Percentiles rank a stretch among this genome's conserved stretches.
phyloP scores from a whole-genome alignment of 2,113 vertebrate species.

The Mohoua ochrocephala region DNA sequence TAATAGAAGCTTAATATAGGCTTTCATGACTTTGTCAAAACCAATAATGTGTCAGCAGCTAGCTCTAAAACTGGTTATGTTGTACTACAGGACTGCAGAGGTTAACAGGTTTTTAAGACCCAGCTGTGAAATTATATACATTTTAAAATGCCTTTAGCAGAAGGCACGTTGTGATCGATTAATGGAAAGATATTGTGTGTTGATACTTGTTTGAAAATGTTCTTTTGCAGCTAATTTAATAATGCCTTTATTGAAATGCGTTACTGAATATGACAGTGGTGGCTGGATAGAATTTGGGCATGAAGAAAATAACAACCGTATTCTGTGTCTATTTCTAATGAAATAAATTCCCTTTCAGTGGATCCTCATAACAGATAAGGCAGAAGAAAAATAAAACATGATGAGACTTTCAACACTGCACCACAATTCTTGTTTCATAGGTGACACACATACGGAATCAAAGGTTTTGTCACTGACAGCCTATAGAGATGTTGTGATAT shows the following conservation, averaged over 20 bases:
- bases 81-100: conserved; percentile 34
- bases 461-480: not conserved
- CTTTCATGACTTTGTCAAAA: conserved; percentile 76
- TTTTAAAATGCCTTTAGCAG: conserved; percentile 4
- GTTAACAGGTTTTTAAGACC: conserved; percentile 47
- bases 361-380: not conserved
- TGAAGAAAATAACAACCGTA: not conserved
- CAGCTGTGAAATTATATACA: not conserved
- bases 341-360: not conserved
- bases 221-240: not conserved
- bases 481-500: not conserved
- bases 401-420: not conserved
- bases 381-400: not conserved
- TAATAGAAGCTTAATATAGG: conserved; percentile 68
- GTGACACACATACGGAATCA: not conserved
- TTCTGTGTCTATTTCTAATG: not conserved
- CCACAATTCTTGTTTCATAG: not conserved
- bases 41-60: conserved; percentile 61
- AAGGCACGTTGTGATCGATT: not conserved
- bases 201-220: not conserved
- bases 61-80: conserved; percentile 28
- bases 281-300: not conserved
- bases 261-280: not conserved
- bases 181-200: not conserved
- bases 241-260: not conserved